phyloP scores from a whole-genome alignment of 2,797 vertebrate genomes.

The Alauda arvensis region DNA sequence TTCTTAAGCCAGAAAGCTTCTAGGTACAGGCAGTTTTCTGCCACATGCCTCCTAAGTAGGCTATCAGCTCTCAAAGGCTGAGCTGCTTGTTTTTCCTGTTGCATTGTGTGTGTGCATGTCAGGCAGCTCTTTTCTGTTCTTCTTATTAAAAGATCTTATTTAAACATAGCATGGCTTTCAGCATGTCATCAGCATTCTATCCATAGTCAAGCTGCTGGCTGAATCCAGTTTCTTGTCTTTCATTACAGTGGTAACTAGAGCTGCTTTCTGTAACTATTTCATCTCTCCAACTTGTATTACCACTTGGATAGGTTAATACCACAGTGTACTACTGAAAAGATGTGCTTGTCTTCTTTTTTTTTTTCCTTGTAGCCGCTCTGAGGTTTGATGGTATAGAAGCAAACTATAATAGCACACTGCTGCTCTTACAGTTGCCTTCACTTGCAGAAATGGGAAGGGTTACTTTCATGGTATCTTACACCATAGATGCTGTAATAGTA shows the following conservation, averaged over 20 bases:
- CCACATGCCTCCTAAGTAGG: background rate
- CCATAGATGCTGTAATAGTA: background rate
- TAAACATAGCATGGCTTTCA: background rate
- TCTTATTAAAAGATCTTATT: background rate
- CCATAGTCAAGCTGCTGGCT: background rate
- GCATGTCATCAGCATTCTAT: background rate
- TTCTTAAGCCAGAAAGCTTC: background rate
- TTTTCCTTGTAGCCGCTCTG: background rate
- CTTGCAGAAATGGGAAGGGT: background rate
- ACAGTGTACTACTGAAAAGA: background rate
- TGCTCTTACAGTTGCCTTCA: background rate
- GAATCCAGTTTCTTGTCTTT: background rate
- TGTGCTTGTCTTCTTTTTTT: background rate
- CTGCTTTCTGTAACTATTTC: background rate
- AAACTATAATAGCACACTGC: fast-evolving
- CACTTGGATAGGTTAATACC: background rate
- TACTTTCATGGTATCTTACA: background rate
- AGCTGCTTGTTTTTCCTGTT: background rate
- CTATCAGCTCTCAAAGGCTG: background rate
- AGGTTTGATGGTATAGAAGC: background rate
- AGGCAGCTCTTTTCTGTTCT: background rate
- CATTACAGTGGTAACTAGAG: background rate
- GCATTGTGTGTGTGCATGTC: background rate
- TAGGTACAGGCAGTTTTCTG: background rate
- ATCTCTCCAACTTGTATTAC: background rate